phyloP scores from a whole-genome alignment of 2,888 invertebrate genomes.

The Galeopsomyia nigrocyanea region DNA sequence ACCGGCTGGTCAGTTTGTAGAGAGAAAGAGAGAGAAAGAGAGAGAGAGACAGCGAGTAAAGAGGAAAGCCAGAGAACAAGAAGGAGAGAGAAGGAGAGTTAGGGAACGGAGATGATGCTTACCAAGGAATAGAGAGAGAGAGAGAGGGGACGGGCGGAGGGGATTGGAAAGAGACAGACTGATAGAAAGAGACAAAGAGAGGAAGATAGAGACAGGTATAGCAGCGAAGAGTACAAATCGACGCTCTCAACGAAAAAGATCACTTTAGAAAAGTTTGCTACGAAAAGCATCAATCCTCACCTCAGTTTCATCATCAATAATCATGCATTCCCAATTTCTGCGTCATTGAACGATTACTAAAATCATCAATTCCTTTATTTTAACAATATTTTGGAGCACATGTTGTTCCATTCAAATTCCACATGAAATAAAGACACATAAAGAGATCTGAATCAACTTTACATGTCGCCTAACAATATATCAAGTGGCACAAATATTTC shows the following conservation, averaged over 20 bases:
- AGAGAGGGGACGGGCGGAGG: background rate
- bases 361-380: too few species aligned
- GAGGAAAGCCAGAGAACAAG: background rate
- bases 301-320: too few species aligned
- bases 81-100: slow-evolving; percentile 34
- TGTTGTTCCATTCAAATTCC: too few species aligned
- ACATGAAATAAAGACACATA: too few species aligned
- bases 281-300: too few species aligned
- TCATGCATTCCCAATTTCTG: too few species aligned
- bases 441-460: too few species aligned
- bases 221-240: too few species aligned
- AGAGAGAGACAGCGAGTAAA: slow-evolving; percentile 20
- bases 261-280: background rate
- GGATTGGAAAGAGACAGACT: slow-evolving; percentile 20
- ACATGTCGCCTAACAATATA: too few species aligned
- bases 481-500: too few species aligned
- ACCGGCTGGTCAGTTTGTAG: slow-evolving; percentile 41
- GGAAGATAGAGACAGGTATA: slow-evolving; percentile 7
- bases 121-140: slow-evolving; percentile 45
- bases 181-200: slow-evolving; percentile 11
- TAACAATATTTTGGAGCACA: too few species aligned
- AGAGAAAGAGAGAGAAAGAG: slow-evolving; percentile 27
- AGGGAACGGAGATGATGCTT: slow-evolving; percentile 35
- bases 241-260: slow-evolving; percentile 24
- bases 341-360: too few species aligned